Evolutionary conservation across 2,113 vertebrate genomes (phyloP).

Genomic region (Tricholaema leucomelas): DNA sequence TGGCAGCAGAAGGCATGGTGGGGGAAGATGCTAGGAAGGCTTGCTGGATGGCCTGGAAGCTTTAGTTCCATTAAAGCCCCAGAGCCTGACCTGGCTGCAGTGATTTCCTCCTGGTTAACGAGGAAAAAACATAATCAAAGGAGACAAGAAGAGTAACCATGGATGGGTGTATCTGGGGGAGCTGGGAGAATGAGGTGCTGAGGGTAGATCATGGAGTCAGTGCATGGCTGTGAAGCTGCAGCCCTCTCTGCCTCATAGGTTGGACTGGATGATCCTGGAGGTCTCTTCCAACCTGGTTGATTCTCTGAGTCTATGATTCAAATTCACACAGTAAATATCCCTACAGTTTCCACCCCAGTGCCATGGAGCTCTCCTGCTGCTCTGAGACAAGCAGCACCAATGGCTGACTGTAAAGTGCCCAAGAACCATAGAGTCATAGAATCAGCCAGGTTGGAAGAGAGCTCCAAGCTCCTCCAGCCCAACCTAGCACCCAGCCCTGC

Average conservation of each 20-base stretch:
- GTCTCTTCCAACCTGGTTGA: too few relatives aligned
- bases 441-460: too few relatives aligned
- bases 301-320: not conserved
- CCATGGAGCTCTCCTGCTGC: not conserved
- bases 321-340: too few relatives aligned
- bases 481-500: too few relatives aligned
- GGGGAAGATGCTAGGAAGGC: not conserved
- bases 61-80: constrained; percentile 10
- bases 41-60: not conserved
- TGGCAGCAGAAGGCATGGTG: not conserved
- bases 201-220: not conserved
- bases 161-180: not conserved
- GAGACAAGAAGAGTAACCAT: not conserved
- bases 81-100: not conserved
- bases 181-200: not conserved
- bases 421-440: too few relatives aligned
- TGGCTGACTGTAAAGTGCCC: not conserved
- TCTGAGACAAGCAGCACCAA: not conserved
- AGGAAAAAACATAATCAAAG: not conserved
- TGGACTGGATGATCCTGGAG: too few relatives aligned
- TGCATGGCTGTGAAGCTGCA: too few relatives aligned
- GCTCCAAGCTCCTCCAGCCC: too few relatives aligned
- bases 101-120: not conserved
- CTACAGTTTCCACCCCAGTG: not conserved
- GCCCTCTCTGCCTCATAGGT: too few relatives aligned